Base-by-base conservation (phyloP, 92 coral and sea anemone genomes). In the Zoanthus gigantus region DNA sequence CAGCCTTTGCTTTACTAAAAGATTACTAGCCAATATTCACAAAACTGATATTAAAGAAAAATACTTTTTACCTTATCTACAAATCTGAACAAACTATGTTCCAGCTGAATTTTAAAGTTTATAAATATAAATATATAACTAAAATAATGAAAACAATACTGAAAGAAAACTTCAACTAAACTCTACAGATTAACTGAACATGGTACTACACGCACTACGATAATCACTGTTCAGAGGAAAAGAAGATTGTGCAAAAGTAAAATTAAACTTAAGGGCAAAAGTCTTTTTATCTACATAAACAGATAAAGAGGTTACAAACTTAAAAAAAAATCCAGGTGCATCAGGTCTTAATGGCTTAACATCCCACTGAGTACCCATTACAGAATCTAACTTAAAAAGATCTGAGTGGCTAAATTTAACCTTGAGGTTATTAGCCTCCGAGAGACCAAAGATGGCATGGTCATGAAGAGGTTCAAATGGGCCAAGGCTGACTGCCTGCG, bases 271-370 rank as follows among this genome's bases (percentile, higher is more conserved):
- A 9, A 71, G 76, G 76, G 48, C 31, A 13, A 71, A 71, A 71
- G 76, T 71, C 76, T 71, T 71, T 71, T 42, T 71, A 42, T 71
- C 76, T 71, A 71, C 48, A 29, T 71, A 71, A 71, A 71, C 76
- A 28, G 76, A 31, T 32, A 42, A 32, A 10, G 76, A 71, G 15
- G 76, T 71, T 71, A 30, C 16, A 30, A 71, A 61, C 68, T 61
- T 61, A 61, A 61, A 61, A 61, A 61, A 61, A 61, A 61, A 61
- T 61, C 68, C 68, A 71, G 76, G 76, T 32, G 76, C 75, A 71
- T 71, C 75, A n/a, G 75, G 75, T 32, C 75, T 31, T 71, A 71
- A 30, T 71, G 30, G 47, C 76, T 71, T 71, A 71, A 71, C 76
- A 71, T 71, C 76, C 76, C 45, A 71, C 34, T 71, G 76, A 31